phyloP scores from a whole-genome alignment of 2,113 vertebrate species.

The Myodes glareolus region DNA sequence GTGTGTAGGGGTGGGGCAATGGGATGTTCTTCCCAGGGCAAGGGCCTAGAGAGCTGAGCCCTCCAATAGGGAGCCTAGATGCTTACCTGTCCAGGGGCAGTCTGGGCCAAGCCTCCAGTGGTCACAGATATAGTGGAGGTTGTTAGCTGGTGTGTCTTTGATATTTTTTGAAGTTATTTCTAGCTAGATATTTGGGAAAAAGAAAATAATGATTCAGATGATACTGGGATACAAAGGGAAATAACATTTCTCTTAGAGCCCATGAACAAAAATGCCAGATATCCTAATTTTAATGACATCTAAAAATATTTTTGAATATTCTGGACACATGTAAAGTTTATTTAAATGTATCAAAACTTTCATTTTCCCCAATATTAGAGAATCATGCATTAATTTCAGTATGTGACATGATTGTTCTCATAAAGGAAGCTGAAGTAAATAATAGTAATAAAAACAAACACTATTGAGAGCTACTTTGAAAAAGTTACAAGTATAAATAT shows the following conservation, averaged over 20 bases:
- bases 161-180: constrained; percentile 21
- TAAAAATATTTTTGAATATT: background rate
- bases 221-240: background rate
- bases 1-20: too few relatives aligned
- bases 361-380: background rate
- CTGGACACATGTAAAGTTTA: background rate
- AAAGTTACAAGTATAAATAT: background rate
- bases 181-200: constrained; percentile 16
- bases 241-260: background rate
- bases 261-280: background rate
- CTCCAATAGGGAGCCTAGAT: too few relatives aligned
- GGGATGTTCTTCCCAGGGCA: too few relatives aligned
- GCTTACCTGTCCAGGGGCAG: too few relatives aligned
- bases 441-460: background rate
- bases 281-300: background rate
- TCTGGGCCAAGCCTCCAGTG: too few relatives aligned
- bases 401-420: background rate
- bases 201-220: background rate
- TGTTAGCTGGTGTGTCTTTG: background rate
- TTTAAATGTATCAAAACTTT: background rate
- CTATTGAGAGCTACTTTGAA: background rate
- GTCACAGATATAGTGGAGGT: too few relatives aligned
- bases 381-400: constrained; percentile 21
- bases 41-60: too few relatives aligned
- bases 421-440: background rate